A percentile compares a stretch with the other conserved stretches of the same genome.
Conservation (phyloP, 2,113 vertebrate genomes). For the Ailuropoda melanoleuca region DNA sequence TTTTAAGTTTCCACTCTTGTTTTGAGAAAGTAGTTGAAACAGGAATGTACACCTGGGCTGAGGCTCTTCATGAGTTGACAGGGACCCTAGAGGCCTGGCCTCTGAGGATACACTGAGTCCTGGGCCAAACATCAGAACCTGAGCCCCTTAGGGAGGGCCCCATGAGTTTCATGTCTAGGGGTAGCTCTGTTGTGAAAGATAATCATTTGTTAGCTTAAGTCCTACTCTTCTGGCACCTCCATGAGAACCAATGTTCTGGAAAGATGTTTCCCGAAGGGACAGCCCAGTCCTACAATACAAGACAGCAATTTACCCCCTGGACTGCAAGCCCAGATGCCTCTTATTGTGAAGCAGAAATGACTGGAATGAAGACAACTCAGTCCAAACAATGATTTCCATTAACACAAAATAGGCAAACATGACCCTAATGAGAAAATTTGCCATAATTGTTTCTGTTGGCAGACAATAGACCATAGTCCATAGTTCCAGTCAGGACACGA, state of each 20-base stretch:
- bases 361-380: constrained; percentile 21
- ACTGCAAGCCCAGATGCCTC: not conserved
- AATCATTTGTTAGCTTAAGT: not conserved
- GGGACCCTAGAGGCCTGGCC: not conserved
- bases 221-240: not conserved
- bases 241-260: not conserved
- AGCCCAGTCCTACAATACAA: not conserved
- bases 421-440: not conserved
- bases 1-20: not conserved
- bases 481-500: not conserved
- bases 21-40: not conserved
- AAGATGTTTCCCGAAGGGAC: not conserved
- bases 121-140: not conserved
- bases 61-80: not conserved
- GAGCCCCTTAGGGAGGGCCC: not conserved
- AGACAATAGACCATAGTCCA: not conserved
- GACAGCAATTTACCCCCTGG: not conserved
- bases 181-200: not conserved
- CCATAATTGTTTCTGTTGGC: not conserved
- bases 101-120: not conserved
- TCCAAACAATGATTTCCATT: not conserved
- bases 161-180: not conserved
- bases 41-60: not conserved
- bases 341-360: not conserved
- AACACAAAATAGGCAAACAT: not conserved